phyloP scores from a whole-genome alignment of 2,888 invertebrate species.

The Megastigmus dorsalis region DNA sequence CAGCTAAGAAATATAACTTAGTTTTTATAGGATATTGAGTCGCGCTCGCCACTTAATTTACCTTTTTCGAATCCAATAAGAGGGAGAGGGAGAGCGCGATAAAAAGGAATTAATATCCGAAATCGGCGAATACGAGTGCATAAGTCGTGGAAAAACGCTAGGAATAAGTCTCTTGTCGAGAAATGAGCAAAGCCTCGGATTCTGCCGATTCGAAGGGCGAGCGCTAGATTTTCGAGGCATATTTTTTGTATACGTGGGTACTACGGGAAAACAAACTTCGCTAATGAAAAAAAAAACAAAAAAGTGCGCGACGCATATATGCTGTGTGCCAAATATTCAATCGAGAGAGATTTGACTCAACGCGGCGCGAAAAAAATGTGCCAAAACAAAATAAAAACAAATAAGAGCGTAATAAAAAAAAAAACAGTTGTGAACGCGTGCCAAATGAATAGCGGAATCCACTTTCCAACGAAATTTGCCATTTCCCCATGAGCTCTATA shows the following conservation, averaged over 20 bases:
- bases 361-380: slow-evolving; percentile 46
- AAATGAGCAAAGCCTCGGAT: too few species aligned
- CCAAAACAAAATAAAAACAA: slow-evolving; percentile 52
- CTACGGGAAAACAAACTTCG: slow-evolving; percentile 47
- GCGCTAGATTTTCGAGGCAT: slow-evolving; percentile 62
- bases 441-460: slow-evolving; percentile 26
- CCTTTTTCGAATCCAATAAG: slow-evolving; percentile 36
- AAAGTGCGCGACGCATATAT: slow-evolving; percentile 9
- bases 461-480: slow-evolving; percentile 10
- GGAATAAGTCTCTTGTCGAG: too few species aligned
- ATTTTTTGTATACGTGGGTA: slow-evolving; percentile 66
- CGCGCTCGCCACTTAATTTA: slow-evolving; percentile 63
- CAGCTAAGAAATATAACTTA: slow-evolving; percentile 70
- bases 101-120: slow-evolving; percentile 10
- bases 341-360: not conserved
- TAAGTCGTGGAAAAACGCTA: too few species aligned
- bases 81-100: slow-evolving; percentile 26
- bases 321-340: slow-evolving; percentile 44
- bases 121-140: slow-evolving; percentile 18
- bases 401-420: too few species aligned
- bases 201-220: slow-evolving; percentile 53
- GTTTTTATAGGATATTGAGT: slow-evolving; percentile 74
- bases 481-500: slow-evolving; percentile 19
- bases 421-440: slow-evolving; percentile 37
- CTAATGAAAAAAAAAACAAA: slow-evolving; percentile 26